Evolutionary conservation across 2,888 invertebrate species (phyloP).

Genomic region (Tanaodytes sp.): DNA sequence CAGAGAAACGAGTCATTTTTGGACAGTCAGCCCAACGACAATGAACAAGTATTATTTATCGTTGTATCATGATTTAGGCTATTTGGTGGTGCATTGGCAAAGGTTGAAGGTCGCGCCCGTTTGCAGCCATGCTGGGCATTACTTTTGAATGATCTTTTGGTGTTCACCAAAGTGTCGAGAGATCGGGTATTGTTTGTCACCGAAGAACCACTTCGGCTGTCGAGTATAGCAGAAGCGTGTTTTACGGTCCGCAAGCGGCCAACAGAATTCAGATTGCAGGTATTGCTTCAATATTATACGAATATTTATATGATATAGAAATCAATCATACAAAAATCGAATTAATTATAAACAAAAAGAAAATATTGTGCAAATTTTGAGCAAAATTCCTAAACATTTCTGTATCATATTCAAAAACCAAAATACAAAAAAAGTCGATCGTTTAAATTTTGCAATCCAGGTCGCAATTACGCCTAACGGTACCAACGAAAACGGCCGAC

Average conservation of each 20-base stretch:
- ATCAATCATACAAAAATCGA: no score
- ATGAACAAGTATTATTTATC: background rate
- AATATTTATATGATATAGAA: no score
- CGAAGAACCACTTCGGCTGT: slow-evolving; percentile 87
- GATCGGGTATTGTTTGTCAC: slow-evolving; percentile 90
- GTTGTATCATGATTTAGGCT: slow-evolving; percentile 73
- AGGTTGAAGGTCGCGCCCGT: slow-evolving; percentile 84
- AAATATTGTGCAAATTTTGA: no score
- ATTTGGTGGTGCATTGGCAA: slow-evolving; percentile 87
- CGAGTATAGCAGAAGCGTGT: slow-evolving; percentile 85
- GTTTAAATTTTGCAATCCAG: no score
- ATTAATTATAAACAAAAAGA: no score
- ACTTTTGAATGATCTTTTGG: slow-evolving; percentile 86
- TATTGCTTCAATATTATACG: no score
- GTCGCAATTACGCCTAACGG: slow-evolving; percentile 72
- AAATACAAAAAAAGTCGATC: background rate
- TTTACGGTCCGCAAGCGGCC: slow-evolving; percentile 89
- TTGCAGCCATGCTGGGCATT: slow-evolving; percentile 89
- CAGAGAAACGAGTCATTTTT: background rate
- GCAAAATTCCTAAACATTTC: no score
- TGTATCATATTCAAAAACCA: no score
- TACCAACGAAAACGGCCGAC: slow-evolving; percentile 62
- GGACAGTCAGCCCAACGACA: no score
- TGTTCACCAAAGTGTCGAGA: slow-evolving; percentile 89
- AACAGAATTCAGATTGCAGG: slow-evolving; percentile 87